Percentiles rank a stretch among this genome's conserved stretches.
Conservation (phyloP, 2,113 vertebrate species). For the Catharus minimus region DNA sequence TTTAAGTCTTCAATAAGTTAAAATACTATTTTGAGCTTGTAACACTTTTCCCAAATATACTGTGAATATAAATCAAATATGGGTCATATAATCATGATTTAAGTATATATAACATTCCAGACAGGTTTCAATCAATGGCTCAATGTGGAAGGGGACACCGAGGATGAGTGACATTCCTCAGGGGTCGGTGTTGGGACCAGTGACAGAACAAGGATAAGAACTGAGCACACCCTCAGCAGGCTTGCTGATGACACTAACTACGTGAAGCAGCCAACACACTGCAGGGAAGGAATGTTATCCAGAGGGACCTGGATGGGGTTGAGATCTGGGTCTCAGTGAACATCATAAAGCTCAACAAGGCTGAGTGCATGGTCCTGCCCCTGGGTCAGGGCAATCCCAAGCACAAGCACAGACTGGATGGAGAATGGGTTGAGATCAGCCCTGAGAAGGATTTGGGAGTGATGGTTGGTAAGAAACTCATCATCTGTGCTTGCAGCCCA, state of each 20-base stretch:
- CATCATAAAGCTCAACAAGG: not conserved
- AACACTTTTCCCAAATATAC: conserved; percentile 11
- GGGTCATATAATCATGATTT: not conserved
- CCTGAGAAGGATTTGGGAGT: not conserved
- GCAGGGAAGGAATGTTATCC: not conserved
- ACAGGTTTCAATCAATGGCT: not conserved
- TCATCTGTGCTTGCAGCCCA: not conserved
- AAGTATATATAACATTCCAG: not conserved
- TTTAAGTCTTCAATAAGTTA: conserved; percentile 11
- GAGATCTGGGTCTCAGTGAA: not conserved
- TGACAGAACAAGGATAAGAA: no score
- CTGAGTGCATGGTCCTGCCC: not conserved
- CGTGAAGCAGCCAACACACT: not conserved
- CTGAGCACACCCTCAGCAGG: fast-evolving
- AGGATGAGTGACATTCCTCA: not conserved
- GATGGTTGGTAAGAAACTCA: not conserved
- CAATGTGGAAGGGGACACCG: no score
- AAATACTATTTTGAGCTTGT: conserved; percentile 7
- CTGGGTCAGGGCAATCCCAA: not conserved
- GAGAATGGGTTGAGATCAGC: not conserved
- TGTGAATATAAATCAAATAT: conserved; percentile 34
- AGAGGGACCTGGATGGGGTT: not conserved
- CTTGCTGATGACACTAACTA: not conserved
- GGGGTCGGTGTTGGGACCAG: fast-evolving
- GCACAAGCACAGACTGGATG: not conserved